Evolutionary conservation across 2,113 vertebrate genomes (phyloP).

Genomic region (Pterophyllum scalare): DNA sequence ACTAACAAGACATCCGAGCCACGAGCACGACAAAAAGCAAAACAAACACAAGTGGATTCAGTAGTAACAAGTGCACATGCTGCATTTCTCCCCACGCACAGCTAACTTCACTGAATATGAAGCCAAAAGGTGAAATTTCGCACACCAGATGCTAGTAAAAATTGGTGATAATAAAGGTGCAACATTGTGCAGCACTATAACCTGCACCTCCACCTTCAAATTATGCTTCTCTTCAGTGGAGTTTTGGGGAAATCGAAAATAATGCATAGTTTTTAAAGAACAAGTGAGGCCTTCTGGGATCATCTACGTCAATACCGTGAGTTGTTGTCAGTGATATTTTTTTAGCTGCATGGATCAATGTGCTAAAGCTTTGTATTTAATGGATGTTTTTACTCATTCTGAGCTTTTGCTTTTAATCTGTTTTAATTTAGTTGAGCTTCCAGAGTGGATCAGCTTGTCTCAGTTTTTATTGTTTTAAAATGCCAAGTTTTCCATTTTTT

Average conservation of each 20-base stretch:
- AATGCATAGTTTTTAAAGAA: background rate
- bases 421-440: too few relatives aligned
- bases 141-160: constrained; percentile 1
- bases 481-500: too few relatives aligned
- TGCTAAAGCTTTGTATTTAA: background rate
- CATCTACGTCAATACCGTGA: background rate
- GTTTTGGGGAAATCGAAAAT: background rate
- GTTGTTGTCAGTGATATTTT: too few relatives aligned
- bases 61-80: background rate
- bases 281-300: background rate
- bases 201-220: background rate
- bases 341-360: background rate
- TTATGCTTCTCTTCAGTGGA: background rate
- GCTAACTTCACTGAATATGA: background rate
- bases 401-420: background rate
- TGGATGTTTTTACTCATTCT: background rate
- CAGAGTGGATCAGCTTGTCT: too few relatives aligned
- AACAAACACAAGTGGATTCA: background rate
- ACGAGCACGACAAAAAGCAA: background rate
- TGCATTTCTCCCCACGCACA: constrained; percentile 2
- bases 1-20: constrained; percentile 5
- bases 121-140: background rate
- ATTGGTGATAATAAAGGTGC: background rate
- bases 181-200: background rate
- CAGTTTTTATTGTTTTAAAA: too few relatives aligned